Percentiles rank a stretch among this genome's conserved stretches.
Conservation (phyloP, 2,797 vertebrate genomes). For the Potorous gilbertii region DNA sequence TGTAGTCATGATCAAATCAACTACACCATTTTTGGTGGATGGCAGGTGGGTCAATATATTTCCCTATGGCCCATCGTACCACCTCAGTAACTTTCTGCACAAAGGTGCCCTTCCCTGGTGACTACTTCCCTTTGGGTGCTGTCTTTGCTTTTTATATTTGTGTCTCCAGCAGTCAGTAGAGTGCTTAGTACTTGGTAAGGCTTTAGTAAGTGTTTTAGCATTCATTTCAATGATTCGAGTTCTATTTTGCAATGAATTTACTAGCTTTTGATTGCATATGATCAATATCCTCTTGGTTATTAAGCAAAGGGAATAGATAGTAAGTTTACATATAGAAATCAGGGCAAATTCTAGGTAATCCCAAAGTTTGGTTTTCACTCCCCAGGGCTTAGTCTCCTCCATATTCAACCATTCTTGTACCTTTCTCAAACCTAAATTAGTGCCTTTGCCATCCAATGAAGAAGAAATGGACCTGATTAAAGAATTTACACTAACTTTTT, state of each 20-base stretch:
- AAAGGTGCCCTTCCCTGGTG: neutral
- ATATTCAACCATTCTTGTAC: neutral
- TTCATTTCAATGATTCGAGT: neutral
- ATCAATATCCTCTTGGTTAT: neutral
- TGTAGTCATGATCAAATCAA: neutral
- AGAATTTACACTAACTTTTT: neutral
- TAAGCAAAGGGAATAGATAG: neutral
- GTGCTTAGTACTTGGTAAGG: neutral
- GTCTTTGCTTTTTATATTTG: neutral
- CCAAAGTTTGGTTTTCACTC: neutral
- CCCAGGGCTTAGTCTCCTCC: neutral
- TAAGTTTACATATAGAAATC: neutral
- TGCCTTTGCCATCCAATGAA: neutral
- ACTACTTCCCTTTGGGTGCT: neutral
- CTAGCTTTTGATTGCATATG: neutral
- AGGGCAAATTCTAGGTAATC: neutral
- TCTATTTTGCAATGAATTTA: neutral
- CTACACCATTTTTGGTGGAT: neutral
- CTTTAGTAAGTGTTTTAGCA: neutral
- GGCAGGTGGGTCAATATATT: neutral
- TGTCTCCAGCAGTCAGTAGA: neutral
- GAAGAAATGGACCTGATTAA: neutral
- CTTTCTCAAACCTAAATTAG: neutral
- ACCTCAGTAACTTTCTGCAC: neutral
- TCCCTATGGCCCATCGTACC: neutral